Base-by-base conservation (phyloP, 2,797 vertebrate species). In the Ptychadena robeensis region DNA sequence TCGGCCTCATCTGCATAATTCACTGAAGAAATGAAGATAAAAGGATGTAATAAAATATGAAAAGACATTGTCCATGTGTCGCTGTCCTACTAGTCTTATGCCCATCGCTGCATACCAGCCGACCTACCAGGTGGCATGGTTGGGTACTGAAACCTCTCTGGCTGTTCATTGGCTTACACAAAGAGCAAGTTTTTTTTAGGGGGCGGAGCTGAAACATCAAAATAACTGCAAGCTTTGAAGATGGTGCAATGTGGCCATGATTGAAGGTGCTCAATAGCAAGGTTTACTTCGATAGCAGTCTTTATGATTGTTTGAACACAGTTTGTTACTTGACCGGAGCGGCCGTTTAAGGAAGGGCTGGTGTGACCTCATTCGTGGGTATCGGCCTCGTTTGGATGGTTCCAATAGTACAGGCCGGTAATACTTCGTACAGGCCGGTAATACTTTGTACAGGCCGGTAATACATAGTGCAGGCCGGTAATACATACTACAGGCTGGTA, bases 361-460 rank as follows among this genome's bases (percentile, higher is more conserved):
- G 40, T 28, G 22, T 53, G 22, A 18, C n/a, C 9, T 57, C 38
- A 72, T n/a, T 32, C 15, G 35, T 15, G 7, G 25, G 27, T 15
- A 7, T n/a, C 27, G 12, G 14, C 12, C 35, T 74, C 10, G 18
- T 25, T 15, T 73, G 22, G 63, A 63, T 27, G 64, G 8, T 68
- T 53, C 32, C 32, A 40, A 68, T 78, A 31, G 63, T 78, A 30
- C 18, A 32, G 73, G 61, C 37, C 66, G 9, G 63, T 28, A 4
- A 37, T 18, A 10, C 7, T n/a, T n/a, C n/a, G n/a, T n/a, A n/a
- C n/a, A n/a, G n/a, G n/a, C n/a, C n/a, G n/a, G n/a, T n/a, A n/a
- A n/a, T n/a, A n/a, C n/a, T n/a, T n/a, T n/a, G n/a, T n/a, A n/a
- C n/a, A n/a, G n/a, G n/a, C n/a, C n/a, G n/a, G n/a, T n/a, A n/a